Conservation (phyloP, 1,140 invertebrate species). For the Heliconius hewitsoni region DNA sequence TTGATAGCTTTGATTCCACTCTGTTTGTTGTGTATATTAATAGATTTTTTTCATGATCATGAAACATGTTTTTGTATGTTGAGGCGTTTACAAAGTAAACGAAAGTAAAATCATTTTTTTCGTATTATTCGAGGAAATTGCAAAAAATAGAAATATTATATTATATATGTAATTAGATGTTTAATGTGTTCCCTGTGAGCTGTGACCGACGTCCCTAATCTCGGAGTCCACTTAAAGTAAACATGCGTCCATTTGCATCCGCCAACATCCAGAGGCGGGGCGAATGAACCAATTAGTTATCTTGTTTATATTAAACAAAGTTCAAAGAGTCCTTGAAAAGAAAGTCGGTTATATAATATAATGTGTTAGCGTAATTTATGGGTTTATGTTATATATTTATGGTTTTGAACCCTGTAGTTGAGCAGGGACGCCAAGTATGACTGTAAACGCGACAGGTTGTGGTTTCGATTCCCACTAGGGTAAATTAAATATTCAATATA, state of each 20-base stretch:
- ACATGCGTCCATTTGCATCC: constrained; percentile 41
- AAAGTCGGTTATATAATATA: constrained; percentile 37
- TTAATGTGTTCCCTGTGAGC: constrained; percentile 32
- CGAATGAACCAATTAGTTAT: constrained; percentile 47
- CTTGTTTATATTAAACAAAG: constrained; percentile 41
- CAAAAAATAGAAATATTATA: background rate
- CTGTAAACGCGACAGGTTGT: background rate
- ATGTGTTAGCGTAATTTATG: constrained; percentile 25
- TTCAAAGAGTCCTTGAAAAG: constrained; percentile 40
- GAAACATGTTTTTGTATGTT: too few relatives aligned
- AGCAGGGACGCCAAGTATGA: too few relatives aligned
- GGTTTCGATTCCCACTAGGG: background rate
- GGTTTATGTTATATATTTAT: background rate
- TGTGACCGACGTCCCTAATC: constrained; percentile 44
- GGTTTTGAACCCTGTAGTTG: too few relatives aligned
- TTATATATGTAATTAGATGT: background rate
- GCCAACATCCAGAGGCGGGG: constrained; percentile 41
- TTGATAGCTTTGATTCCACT: background rate
- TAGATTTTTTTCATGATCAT: too few relatives aligned
- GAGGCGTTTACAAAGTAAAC: too few relatives aligned
- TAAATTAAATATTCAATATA: background rate
- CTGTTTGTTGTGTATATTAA: background rate
- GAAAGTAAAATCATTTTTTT: background rate
- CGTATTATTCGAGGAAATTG: background rate
- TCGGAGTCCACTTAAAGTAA: constrained; percentile 40